These are phyloP conservation scores for Numenius arquata DNA, from an alignment of 2,113 vertebrate genomes.

Conservation along the genomic window DNA sequence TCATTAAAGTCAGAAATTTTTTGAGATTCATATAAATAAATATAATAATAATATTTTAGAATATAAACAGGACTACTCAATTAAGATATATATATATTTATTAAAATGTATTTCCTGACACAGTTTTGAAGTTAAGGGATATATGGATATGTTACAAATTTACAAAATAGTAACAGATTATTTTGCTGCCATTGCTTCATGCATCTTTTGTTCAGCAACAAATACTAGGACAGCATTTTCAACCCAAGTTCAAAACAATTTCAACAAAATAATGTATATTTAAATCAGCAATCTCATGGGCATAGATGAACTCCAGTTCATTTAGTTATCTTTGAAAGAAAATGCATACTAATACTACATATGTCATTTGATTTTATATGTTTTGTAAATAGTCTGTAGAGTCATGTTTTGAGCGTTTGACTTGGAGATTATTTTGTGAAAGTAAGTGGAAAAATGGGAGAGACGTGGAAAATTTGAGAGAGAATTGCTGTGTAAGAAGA, in stretches of 20 bases:
- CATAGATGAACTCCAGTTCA: background rate
- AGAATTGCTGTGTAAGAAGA: background rate
- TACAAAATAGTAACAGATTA: background rate
- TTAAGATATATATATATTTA: background rate
- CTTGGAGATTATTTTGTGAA: background rate
- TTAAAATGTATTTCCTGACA: background rate
- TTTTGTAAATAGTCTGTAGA: background rate
- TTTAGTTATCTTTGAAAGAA: background rate
- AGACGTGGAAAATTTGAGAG: background rate
- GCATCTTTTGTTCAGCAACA: background rate
- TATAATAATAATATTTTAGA: background rate
- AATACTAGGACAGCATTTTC: background rate
- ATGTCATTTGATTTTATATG: background rate
- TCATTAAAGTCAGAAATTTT: background rate
- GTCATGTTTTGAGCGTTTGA: background rate
- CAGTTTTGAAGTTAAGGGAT: background rate
- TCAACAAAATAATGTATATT: background rate
- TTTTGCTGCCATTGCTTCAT: background rate
- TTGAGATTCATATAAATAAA: background rate
- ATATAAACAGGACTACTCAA: background rate
- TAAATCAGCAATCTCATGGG: background rate
- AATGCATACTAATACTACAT: background rate
- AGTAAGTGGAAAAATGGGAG: background rate
- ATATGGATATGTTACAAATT: background rate
- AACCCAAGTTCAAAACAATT: background rate